phyloP scores from a whole-genome alignment of 1,140 invertebrate genomes.

The Triops longicaudatus region DNA sequence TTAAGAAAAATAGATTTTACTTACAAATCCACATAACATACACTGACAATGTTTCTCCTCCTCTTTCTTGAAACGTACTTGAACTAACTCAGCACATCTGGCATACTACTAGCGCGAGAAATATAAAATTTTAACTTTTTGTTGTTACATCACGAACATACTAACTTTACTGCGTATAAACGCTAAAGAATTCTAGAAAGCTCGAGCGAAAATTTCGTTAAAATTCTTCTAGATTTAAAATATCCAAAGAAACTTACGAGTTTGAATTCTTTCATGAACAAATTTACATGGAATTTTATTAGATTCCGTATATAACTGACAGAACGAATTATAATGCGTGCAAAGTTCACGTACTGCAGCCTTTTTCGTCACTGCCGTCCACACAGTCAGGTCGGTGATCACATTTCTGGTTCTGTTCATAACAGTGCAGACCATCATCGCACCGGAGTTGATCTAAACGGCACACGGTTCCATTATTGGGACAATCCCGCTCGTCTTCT shows the following conservation, averaged over 20 bases:
- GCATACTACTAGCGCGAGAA: too few species aligned
- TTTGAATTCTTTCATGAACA: not conserved
- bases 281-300: too few species aligned
- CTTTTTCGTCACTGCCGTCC: slow-evolving; percentile 58
- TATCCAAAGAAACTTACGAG: too few species aligned
- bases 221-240: too few species aligned
- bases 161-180: not conserved
- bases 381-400: slow-evolving; percentile 81
- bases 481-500: slow-evolving; percentile 67
- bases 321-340: too few species aligned
- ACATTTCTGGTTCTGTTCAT: slow-evolving; percentile 69
- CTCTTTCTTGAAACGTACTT: too few species aligned
- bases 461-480: slow-evolving; percentile 51
- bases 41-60: too few species aligned
- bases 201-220: too few species aligned
- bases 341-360: slow-evolving; percentile 39
- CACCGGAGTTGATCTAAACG: slow-evolving; percentile 82
- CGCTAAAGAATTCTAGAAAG: not conserved
- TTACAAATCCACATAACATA: too few species aligned
- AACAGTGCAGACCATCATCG: slow-evolving; percentile 68
- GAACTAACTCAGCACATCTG: too few species aligned
- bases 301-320: too few species aligned
- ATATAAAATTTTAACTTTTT: not conserved
- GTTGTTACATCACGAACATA: not conserved
- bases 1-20: too few species aligned